Evolutionary conservation across 2,888 invertebrate species (phyloP), one percentile per base, ranked within the genome.

Genomic region (Apocheima hispidaria): DNA sequence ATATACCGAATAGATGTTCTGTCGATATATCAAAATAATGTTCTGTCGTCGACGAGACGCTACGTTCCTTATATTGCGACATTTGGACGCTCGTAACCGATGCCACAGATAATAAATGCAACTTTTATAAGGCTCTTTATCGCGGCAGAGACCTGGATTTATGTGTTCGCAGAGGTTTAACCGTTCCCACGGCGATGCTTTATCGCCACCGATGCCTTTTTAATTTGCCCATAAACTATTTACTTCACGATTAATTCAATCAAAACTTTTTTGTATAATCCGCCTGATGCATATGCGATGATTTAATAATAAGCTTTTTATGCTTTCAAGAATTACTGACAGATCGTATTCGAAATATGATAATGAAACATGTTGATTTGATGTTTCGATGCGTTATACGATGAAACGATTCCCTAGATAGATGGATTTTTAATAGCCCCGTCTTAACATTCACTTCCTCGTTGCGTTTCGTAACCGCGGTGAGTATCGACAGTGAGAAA

Each of bases 61-160:
- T 20, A 58, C 68, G 68, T 71, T 77, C 73, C 80, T 80, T 79
- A 79, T 79, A 79, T 76, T 77, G 77, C 79, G 77, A 78, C 73
- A 74, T 78, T 75, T 69, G 70, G 70, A 72, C 69, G 75, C 67
- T 72, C 78, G 73, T 73, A 78, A 76, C 74, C 77, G 72, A 81
- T 78, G 74, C 73, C 72, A 72, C 74, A 77, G 81, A 81, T 83
- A 84, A 83, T 85, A 84, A 84, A 85, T 82, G 84, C 85, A 85
- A 83, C 77, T 84, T 84, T 85, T 84, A 83, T 84, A 84, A 82
- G 79, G 72, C 77, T 78, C 82, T 85, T 86, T 84, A 85, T 84
- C 79, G 83, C 73, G 66, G 66, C 61, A 75, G 70, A 75, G 75
- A 71, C 72, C 74, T 63, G 70, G 79, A 86, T 86, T 86, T 84